phyloP scores from a whole-genome alignment of 30 jellyfish, hydroid and myxozoan genomes.

The Hydractinia symbiolongicarpus region DNA sequence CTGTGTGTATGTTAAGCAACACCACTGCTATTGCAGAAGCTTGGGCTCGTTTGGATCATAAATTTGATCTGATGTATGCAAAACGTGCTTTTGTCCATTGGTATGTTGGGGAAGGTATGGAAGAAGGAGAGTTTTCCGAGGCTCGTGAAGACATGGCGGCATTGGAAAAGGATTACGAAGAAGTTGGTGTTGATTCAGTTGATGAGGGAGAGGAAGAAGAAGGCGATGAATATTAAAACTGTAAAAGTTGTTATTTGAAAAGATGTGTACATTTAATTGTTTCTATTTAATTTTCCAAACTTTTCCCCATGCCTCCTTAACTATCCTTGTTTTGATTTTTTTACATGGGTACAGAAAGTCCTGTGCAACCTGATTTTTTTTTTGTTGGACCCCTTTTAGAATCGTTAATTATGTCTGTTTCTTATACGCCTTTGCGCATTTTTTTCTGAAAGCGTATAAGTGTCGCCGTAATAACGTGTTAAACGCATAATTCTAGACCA shows the following conservation, averaged over 20 bases:
- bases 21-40: slow-evolving; percentile 97
- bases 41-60: slow-evolving; percentile 95
- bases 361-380: too few species aligned
- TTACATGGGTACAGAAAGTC: too few species aligned
- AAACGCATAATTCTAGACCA: too few species aligned
- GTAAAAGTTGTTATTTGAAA: neutral
- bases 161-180: slow-evolving; percentile 94
- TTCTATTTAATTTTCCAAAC: too few species aligned
- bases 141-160: slow-evolving; percentile 99
- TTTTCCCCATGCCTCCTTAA: too few species aligned
- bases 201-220: slow-evolving; percentile 88
- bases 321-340: too few species aligned
- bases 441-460: too few species aligned
- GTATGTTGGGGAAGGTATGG: slow-evolving; percentile 99
- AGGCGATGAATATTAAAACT: slow-evolving; percentile 73
- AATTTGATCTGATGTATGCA: slow-evolving; percentile 87
- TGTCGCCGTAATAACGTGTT: too few species aligned
- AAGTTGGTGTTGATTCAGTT: slow-evolving; percentile 87
- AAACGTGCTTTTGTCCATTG: slow-evolving; percentile 97
- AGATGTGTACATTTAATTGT: neutral
- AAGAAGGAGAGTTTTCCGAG: slow-evolving; percentile 96
- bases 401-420: too few species aligned
- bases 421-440: too few species aligned
- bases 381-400: too few species aligned
- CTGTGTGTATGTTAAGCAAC: slow-evolving; percentile 98